Conservation (phyloP, 2,797 vertebrate genomes). For the Dermochelys coriacea region DNA sequence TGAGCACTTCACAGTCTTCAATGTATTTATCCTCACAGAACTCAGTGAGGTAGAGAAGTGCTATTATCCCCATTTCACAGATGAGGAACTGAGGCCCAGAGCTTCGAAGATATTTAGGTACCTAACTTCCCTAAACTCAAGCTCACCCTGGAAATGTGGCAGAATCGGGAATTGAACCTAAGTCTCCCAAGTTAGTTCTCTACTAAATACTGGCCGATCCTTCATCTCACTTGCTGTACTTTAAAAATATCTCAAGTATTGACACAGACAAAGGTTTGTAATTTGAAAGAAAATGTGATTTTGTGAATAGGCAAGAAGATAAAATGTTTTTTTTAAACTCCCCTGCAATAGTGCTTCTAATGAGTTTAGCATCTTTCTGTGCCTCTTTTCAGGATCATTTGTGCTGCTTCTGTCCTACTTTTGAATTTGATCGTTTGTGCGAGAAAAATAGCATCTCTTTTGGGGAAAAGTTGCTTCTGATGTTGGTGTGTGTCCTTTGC, state of each 20-base stretch:
- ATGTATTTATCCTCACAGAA: not conserved
- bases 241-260: not conserved
- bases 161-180: not conserved
- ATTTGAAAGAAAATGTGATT: not conserved
- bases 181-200: not conserved
- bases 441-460: not conserved
- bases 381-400: not conserved
- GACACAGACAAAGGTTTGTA: not conserved
- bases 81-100: not conserved
- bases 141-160: not conserved
- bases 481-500: not conserved
- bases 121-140: not conserved
- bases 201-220: not conserved
- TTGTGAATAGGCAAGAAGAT: not conserved
- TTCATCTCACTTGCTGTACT: not conserved
- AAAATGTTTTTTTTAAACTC: conserved; percentile 3
- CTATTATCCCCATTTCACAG: not conserved
- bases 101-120: not conserved
- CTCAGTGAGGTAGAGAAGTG: not conserved
- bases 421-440: not conserved
- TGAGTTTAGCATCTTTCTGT: not conserved
- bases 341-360: not conserved
- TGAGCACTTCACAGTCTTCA: not conserved
- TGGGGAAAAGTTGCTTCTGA: not conserved
- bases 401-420: conserved; percentile 8